Base-by-base conservation (phyloP, 92 coral and sea anemone species). In the Palythoa heliodiscus region DNA sequence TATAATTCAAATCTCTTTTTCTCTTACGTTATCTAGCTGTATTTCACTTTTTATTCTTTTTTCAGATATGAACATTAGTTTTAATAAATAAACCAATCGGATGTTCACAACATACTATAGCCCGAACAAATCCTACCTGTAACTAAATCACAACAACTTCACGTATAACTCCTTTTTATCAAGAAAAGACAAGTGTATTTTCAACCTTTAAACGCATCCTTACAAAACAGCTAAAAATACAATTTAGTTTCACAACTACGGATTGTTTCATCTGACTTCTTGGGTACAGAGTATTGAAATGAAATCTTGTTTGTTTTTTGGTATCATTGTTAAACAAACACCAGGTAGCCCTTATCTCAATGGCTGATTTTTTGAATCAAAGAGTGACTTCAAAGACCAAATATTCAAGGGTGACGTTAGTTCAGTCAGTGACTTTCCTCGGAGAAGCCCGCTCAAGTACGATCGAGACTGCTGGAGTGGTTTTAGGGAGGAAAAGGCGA, bases 301-400 rank as follows among this genome's bases (percentile, higher is more conserved):
- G 7, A 39, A 69, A 23, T 22, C 13, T 53, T n/a, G 19, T 20
- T 67, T 64, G 66, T 50, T 80, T 66, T 80, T 66, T 70, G 48
- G 60, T 39, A 40, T 80, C 20, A 20, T 66, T 8, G 9, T 8
- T 47, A 80, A 80, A 67, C 61, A 80, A 80, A 66, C 63, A 67
- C 55, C 84, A 80, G 84, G 73, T 80, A 22, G 22, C 48, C 13
- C 16, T 66, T 11, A n/a, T 48, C 17, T 66, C 60, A 80, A 1
- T 79, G 84, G 84, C 25, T 67, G 63, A 80, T 43, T 1, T 16
- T 63, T 69, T 80, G 55, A 19, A 64, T 40, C 84, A 80, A 48
- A 58, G 72, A 80, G 84, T 80, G 73, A 80, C 74, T 80, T 80
- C 84, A 80, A 80, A 80, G 72, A 64, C 39, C 74, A 80, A 80